A percentile compares a stretch with the other conserved stretches of the same genome.
phyloP scores from a whole-genome alignment of 2,113 vertebrate species.

The Cheilinus undulatus region DNA sequence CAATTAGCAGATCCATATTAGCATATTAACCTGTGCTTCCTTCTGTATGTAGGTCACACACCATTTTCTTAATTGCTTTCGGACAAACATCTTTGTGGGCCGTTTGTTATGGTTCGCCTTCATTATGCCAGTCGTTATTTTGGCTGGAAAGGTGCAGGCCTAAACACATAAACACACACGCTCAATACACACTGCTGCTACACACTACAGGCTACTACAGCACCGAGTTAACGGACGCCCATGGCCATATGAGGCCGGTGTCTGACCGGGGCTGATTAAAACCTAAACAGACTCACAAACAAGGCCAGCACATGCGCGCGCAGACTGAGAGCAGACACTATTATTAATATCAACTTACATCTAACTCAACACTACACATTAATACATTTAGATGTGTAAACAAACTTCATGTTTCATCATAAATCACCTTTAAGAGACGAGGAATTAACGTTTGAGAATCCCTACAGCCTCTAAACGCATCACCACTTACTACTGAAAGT shows the following conservation, averaged over 20 bases:
- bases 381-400: neutral
- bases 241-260: conserved; percentile 67
- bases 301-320: conserved; percentile 64
- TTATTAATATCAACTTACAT: neutral
- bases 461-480: conserved; percentile 28
- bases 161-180: conserved; percentile 6
- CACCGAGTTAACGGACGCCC: conserved; percentile 74
- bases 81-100: conserved; percentile 73
- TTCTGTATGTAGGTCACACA: conserved; percentile 85
- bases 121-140: conserved; percentile 73
- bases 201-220: conserved; percentile 1
- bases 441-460: neutral
- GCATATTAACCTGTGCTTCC: conserved; percentile 84
- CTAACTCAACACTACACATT: neutral
- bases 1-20: conserved; percentile 85
- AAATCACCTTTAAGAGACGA: neutral
- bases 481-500: conserved; percentile 16
- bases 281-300: conserved; percentile 68
- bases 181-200: conserved; percentile 6
- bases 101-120: conserved; percentile 61
- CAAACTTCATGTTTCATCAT: neutral
- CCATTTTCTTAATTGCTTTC: conserved; percentile 81
- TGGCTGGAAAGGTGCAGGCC: conserved; percentile 55
- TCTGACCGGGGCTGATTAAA: conserved; percentile 66
- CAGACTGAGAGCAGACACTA: conserved; percentile 37